Evolutionary conservation across 2,888 invertebrate species (phyloP).

Genomic region (Hydrotaea cyrtoneurina): DNA sequence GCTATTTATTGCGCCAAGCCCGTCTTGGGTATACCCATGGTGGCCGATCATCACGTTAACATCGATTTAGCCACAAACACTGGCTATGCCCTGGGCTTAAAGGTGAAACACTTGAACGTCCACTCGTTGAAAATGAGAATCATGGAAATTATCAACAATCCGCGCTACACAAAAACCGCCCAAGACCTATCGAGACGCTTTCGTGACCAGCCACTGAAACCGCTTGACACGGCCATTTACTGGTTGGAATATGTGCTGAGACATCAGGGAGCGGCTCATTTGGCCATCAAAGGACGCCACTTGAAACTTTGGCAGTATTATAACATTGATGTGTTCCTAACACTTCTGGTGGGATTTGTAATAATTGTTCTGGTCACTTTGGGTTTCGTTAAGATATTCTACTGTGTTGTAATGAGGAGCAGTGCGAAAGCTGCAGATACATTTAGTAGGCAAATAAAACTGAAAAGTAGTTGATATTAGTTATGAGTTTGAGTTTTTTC

Average conservation of each 20-base stretch:
- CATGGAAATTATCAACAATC: slow-evolving; percentile 58
- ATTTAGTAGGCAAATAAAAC: no score
- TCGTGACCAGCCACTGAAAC: slow-evolving; percentile 75
- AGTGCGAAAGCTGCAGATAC: no score
- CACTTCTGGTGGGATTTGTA: no score
- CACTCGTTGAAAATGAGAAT: slow-evolving; percentile 40
- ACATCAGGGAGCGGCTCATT: slow-evolving; percentile 70
- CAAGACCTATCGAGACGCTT: slow-evolving; percentile 71
- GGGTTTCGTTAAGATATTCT: no score
- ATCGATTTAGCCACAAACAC: slow-evolving; percentile 72
- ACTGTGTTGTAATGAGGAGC: no score
- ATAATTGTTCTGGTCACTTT: no score
- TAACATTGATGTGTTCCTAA: no score
- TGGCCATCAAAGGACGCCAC: no score
- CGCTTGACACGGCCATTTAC: slow-evolving; percentile 74
- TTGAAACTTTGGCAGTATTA: no score
- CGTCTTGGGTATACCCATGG: slow-evolving; percentile 79
- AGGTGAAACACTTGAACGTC: slow-evolving; percentile 58
- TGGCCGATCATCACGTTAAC: slow-evolving; percentile 79
- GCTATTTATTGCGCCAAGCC: slow-evolving; percentile 80
- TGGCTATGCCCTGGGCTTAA: slow-evolving; percentile 75
- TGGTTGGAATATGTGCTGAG: slow-evolving; percentile 77
- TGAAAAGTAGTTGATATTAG: no score
- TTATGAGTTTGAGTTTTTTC: no score
- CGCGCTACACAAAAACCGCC: slow-evolving; percentile 68